phyloP scores from a whole-genome alignment of 2,888 invertebrate species.

The Cephalotes varians region DNA sequence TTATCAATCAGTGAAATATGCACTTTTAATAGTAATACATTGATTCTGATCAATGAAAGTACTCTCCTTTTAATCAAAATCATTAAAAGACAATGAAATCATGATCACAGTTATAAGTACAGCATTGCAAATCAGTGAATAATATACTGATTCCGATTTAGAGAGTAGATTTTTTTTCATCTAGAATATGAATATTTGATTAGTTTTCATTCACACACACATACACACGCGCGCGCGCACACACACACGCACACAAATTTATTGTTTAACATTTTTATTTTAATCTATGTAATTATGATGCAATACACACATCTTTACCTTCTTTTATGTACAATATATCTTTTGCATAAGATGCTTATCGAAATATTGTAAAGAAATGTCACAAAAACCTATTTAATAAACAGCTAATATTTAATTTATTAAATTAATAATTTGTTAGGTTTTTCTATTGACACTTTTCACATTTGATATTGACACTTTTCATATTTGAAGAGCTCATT shows the following conservation, averaged over 20 bases:
- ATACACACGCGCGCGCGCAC: no score
- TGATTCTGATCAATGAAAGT: no score
- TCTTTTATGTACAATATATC: neutral
- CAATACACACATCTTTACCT: neutral
- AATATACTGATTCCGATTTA: no score
- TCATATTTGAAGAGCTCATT: conserved; percentile 26
- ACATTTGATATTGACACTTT: conserved; percentile 15
- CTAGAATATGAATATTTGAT: neutral
- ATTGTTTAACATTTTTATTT: neutral
- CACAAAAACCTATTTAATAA: neutral
- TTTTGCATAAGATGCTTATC: neutral
- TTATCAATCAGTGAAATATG: no score
- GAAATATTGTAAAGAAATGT: neutral
- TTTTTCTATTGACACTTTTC: neutral
- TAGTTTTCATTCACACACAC: no score
- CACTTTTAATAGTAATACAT: no score
- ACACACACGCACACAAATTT: neutral
- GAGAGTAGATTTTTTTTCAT: neutral
- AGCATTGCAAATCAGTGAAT: no score
- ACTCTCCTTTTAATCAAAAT: no score
- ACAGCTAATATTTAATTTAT: neutral
- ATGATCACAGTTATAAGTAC: no score
- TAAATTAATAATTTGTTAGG: conserved; percentile 19
- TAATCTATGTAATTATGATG: neutral
- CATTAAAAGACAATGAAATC: no score